phyloP scores from a whole-genome alignment of 2,113 vertebrate genomes.

The Telmatochromis brachygnathus region DNA sequence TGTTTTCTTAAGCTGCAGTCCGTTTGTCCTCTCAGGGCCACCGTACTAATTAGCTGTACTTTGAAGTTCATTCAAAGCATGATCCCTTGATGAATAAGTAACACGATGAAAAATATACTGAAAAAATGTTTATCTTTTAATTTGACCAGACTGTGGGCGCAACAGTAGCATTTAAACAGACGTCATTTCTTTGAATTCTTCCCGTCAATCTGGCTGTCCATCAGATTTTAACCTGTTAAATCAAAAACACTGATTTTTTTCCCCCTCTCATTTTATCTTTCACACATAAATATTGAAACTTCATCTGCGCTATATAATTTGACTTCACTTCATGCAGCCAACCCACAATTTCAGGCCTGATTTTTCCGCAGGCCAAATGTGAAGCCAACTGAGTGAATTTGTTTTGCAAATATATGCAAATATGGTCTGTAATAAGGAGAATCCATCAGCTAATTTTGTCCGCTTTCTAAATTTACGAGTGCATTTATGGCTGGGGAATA shows the following conservation, averaged over 20 bases:
- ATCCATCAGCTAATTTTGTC: conserved; percentile 12
- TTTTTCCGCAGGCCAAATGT: neutral
- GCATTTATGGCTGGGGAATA: neutral
- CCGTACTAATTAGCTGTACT: fast-evolving
- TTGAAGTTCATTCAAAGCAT: neutral
- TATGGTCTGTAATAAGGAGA: neutral
- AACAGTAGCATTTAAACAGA: neutral
- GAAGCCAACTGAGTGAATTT: neutral
- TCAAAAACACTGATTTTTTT: neutral
- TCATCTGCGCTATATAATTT: neutral
- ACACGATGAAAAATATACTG: neutral
- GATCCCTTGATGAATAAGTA: fast-evolving
- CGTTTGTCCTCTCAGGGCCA: neutral
- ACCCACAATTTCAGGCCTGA: neutral
- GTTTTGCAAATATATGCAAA: conserved; percentile 37
- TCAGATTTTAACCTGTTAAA: neutral
- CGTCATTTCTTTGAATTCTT: neutral
- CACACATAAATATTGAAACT: neutral
- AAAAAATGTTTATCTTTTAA: neutral
- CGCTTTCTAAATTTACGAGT: neutral
- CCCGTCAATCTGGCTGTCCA: fast-evolving
- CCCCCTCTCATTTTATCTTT: neutral
- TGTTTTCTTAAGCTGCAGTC: neutral
- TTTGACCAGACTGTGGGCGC: neutral
- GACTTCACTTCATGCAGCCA: neutral